These are phyloP conservation scores for Heliconius aoede DNA, from an alignment of 2,888 invertebrate species.

Conservation along the genomic window DNA sequence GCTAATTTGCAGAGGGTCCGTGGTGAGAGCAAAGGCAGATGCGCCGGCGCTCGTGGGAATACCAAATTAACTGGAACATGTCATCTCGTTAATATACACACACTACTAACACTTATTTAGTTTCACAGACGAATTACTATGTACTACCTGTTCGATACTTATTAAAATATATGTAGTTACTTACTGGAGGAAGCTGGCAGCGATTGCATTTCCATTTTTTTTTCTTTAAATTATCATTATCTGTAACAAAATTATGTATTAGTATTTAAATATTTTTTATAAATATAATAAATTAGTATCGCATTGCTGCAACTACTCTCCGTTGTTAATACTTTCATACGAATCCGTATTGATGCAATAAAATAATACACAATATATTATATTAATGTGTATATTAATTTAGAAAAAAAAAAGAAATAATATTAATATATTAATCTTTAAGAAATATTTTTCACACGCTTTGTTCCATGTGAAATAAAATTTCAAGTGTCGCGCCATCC, in stretches of 20 bases:
- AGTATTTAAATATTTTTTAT: background rate
- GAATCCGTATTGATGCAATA: background rate
- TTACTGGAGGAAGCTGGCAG: conserved; percentile 67
- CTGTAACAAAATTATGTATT: conserved; percentile 52
- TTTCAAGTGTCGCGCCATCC: conserved; percentile 53
- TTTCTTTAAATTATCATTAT: conserved; percentile 48
- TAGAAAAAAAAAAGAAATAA: conserved; percentile 10
- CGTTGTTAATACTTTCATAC: background rate
- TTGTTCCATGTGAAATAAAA: conserved; percentile 56
- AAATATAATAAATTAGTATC: background rate
- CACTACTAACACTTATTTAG: background rate
- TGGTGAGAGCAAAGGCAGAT: conserved; percentile 68
- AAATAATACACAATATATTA: background rate
- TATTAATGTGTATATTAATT: background rate
- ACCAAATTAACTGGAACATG: conserved; percentile 61
- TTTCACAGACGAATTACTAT: background rate
- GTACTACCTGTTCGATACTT: background rate
- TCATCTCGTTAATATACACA: conserved; percentile 55
- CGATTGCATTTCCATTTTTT: conserved; percentile 62
- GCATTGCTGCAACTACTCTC: background rate
- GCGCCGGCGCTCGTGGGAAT: conserved; percentile 73
- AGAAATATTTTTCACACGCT: conserved; percentile 54
- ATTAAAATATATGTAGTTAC: conserved; percentile 45
- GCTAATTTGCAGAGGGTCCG: conserved; percentile 47
- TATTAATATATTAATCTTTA: conserved; percentile 30